Conservation (phyloP, 2,888 invertebrate genomes). For the Campopleginae sp. region DNA sequence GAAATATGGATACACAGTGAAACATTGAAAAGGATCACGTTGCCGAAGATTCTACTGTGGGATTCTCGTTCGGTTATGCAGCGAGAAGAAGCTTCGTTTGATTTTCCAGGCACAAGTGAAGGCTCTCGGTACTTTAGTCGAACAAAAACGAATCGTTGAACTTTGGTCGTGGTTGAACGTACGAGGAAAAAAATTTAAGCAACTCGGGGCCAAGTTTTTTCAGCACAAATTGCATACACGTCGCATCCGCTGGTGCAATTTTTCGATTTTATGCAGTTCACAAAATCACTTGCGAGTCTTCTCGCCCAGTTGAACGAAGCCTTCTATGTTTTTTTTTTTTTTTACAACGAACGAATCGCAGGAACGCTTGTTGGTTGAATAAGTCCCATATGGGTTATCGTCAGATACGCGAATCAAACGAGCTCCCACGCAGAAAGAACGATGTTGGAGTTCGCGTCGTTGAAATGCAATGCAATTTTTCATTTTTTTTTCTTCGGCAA, state of each 20-base stretch:
- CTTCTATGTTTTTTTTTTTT: background rate
- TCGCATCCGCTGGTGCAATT: background rate
- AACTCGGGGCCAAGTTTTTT: slow-evolving; percentile 11
- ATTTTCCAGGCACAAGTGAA: slow-evolving; percentile 21
- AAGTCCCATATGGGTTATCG: background rate
- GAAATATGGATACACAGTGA: slow-evolving; percentile 16
- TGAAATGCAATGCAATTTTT: no score
- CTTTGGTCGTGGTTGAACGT: slow-evolving; percentile 27
- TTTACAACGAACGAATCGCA: background rate
- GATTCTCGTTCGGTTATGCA: slow-evolving; percentile 9
- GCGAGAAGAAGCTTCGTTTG: background rate
- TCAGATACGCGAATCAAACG: background rate
- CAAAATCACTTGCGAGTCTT: background rate
- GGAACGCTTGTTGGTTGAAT: background rate
- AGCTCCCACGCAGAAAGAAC: background rate
- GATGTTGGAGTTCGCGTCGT: background rate
- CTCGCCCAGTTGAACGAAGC: background rate
- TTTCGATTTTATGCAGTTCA: background rate
- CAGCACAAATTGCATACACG: background rate
- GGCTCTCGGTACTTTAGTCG: background rate
- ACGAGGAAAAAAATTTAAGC: background rate
- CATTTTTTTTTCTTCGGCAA: no score
- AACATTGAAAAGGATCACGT: slow-evolving; percentile 19
- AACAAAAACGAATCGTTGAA: slow-evolving; percentile 28
- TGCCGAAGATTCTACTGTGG: slow-evolving; percentile 29